phyloP scores from a whole-genome alignment of 1,140 invertebrate species.

The Drosophila ogumai region DNA sequence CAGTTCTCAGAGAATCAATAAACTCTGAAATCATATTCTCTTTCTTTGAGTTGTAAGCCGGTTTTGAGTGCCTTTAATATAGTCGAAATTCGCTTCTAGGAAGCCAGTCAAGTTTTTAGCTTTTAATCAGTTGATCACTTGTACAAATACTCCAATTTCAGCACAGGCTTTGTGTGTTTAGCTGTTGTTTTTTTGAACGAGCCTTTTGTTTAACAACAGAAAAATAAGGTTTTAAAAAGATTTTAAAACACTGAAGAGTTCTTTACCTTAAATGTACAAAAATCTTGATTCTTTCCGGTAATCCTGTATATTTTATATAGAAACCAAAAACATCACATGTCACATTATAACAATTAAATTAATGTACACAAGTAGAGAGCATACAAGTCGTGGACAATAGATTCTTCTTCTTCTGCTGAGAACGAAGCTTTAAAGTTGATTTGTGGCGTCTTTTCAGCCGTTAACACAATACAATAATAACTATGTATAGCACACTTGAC shows the following conservation, averaged over 20 bases:
- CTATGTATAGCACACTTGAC: conserved; percentile 44
- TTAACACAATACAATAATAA: conserved; percentile 44
- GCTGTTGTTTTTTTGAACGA: conserved; percentile 17
- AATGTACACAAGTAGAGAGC: conserved; percentile 12
- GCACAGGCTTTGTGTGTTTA: conserved; percentile 32
- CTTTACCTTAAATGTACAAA: background rate
- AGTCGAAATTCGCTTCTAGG: conserved; percentile 29
- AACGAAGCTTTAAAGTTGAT: conserved; percentile 65
- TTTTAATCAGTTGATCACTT: conserved; percentile 19
- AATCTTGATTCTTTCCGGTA: background rate
- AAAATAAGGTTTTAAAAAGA: background rate
- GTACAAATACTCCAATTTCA: conserved; percentile 32
- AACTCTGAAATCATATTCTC: conserved; percentile 2
- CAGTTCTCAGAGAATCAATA: background rate
- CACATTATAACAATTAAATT: conserved; percentile 6
- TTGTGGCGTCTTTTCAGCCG: conserved; percentile 60
- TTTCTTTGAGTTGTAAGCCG: conserved; percentile 1
- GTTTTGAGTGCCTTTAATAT: conserved; percentile 1
- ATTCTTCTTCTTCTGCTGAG: conserved; percentile 27
- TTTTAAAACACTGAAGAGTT: background rate
- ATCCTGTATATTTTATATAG: conserved; percentile 4
- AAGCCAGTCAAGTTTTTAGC: conserved; percentile 31
- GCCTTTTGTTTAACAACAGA: conserved; percentile 5
- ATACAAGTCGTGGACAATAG: conserved; percentile 31
- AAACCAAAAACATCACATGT: background rate